These are phyloP conservation scores for Asbolus verrucosus DNA, from an alignment of 1,140 invertebrate genomes.

Conservation along the genomic window DNA sequence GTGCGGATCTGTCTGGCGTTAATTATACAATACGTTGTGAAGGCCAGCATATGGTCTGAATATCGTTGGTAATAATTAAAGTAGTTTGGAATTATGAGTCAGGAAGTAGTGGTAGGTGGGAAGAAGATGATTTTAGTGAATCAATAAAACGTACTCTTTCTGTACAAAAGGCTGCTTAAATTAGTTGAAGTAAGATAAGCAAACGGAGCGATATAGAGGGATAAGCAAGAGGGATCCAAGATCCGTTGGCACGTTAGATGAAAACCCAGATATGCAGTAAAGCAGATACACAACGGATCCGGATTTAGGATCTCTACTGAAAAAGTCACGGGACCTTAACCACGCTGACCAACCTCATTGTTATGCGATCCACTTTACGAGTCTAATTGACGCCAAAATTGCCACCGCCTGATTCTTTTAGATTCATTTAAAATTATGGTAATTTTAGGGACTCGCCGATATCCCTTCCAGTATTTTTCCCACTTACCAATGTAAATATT, in stretches of 20 bases:
- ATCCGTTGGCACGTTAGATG: conserved; percentile 36
- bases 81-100: neutral
- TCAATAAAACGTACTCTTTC: conserved; percentile 38
- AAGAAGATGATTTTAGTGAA: conserved; percentile 26
- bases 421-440: conserved; percentile 19
- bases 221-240: conserved; percentile 26
- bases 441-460: neutral
- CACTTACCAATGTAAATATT: conserved; percentile 26
- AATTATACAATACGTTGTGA: no score
- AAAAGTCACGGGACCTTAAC: conserved; percentile 35
- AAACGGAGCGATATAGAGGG: conserved; percentile 39
- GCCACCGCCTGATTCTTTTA: conserved; percentile 5
- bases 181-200: conserved; percentile 44
- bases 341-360: conserved; percentile 27
- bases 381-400: conserved; percentile 36
- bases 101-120: neutral
- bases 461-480: no score
- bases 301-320: conserved; percentile 18
- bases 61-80: neutral
- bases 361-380: conserved; percentile 24
- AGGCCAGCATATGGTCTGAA: no score
- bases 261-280: conserved; percentile 40
- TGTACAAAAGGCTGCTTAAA: conserved; percentile 41
- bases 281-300: conserved; percentile 36
- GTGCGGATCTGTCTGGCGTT: no score